These are phyloP conservation scores for Cassiopea andromeda DNA, from an alignment of 30 jellyfish, hydroid and myxozoan species.

Conservation along the genomic window DNA sequence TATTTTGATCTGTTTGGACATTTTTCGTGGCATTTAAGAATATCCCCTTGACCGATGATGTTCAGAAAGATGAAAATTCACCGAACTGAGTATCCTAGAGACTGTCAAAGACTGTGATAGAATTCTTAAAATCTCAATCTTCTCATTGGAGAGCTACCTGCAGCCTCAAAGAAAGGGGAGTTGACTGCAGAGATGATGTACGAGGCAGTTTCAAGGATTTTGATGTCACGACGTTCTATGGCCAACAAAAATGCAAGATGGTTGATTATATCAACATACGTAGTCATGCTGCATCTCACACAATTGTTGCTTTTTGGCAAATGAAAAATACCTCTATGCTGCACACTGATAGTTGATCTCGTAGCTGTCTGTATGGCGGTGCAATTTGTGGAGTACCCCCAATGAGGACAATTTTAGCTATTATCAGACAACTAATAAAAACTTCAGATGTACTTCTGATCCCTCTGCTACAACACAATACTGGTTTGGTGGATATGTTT, in stretches of 20 bases:
- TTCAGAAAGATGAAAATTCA: slow-evolving; percentile 23
- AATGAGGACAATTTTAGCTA: slow-evolving; percentile 25
- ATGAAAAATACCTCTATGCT: neutral
- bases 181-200: slow-evolving; percentile 13
- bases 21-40: neutral
- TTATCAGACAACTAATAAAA: neutral
- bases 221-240: slow-evolving; percentile 12
- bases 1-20: too few species aligned
- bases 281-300: neutral
- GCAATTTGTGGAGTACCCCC: neutral
- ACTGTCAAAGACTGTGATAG: neutral
- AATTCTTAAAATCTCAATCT: neutral
- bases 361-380: slow-evolving; percentile 4
- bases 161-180: neutral
- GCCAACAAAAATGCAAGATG: neutral
- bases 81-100: slow-evolving; percentile 21
- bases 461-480: neutral
- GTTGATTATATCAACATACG: slow-evolving; percentile 11
- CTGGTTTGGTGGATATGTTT: slow-evolving; percentile 23
- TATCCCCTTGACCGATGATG: neutral
- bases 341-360: neutral
- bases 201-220: slow-evolving; percentile 2
- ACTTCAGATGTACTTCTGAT: slow-evolving; percentile 9
- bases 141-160: slow-evolving; percentile 27
- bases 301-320: neutral